Evolutionary conservation across 2,888 invertebrate genomes (phyloP).

Genomic region (Chouioia cunea): DNA sequence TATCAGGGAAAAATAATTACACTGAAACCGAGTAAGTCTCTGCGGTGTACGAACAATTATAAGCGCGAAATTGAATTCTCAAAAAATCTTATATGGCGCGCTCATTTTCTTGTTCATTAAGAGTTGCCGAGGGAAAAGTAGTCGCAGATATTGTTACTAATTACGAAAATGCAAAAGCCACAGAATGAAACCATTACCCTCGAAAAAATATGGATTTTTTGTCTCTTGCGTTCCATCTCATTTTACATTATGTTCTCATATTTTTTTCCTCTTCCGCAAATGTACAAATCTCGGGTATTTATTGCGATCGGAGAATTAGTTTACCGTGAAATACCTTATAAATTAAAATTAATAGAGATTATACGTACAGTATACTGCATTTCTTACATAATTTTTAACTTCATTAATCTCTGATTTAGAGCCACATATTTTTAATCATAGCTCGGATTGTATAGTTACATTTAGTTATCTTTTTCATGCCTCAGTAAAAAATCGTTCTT

Average conservation of each 20-base stretch:
- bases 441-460: not conserved
- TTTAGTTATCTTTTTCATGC: too few species aligned
- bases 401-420: slow-evolving; percentile 13
- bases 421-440: slow-evolving; percentile 7
- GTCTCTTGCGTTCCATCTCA: slow-evolving; percentile 37
- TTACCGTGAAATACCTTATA: not conserved
- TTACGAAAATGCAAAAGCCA: slow-evolving; percentile 55
- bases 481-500: too few species aligned
- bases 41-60: slow-evolving; percentile 53
- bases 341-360: not conserved
- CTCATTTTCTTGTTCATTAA: slow-evolving; percentile 63
- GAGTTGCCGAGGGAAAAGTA: slow-evolving; percentile 48
- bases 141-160: slow-evolving; percentile 64
- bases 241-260: slow-evolving; percentile 23
- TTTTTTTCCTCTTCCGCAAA: slow-evolving; percentile 3
- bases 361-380: not conserved
- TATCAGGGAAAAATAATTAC: slow-evolving; percentile 44
- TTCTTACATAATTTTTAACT: too few species aligned
- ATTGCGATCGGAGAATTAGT: not conserved
- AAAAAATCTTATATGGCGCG: slow-evolving; percentile 54
- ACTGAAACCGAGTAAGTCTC: slow-evolving; percentile 43
- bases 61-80: slow-evolving; percentile 55
- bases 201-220: slow-evolving; percentile 51
- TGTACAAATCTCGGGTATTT: slow-evolving; percentile 2
- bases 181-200: slow-evolving; percentile 54